A percentile compares a stretch with the other conserved stretches of the same genome.
These are phyloP conservation scores for Byasa hedistus DNA, from an alignment of 2,888 invertebrate species.

Conservation along the genomic window DNA sequence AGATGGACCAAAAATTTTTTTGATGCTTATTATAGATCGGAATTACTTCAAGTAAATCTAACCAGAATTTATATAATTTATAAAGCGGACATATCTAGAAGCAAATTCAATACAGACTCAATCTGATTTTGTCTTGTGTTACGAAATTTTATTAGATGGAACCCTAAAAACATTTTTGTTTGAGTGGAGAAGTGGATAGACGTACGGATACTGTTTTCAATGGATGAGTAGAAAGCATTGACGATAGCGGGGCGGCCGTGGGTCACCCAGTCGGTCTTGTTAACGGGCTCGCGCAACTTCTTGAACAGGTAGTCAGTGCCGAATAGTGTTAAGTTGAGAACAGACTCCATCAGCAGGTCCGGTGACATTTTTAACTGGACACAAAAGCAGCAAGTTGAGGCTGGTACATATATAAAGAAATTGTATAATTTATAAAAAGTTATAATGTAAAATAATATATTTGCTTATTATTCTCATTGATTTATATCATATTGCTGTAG, in stretches of 20 bases:
- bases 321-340: constrained; percentile 88
- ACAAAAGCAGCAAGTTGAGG: not conserved
- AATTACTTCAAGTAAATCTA: no score
- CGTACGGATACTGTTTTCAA: constrained; percentile 94
- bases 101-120: no score
- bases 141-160: no score
- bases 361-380: constrained; percentile 84
- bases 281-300: constrained; percentile 87
- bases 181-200: constrained; percentile 37
- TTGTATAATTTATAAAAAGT: no score
- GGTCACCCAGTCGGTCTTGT: constrained; percentile 92
- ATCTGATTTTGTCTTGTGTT: no score
- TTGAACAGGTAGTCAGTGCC: constrained; percentile 89
- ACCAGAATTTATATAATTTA: no score
- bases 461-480: no score
- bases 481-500: no score
- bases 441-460: no score
- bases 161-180: not conserved
- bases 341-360: constrained; percentile 86
- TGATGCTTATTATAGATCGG: no score
- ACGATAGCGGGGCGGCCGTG: constrained; percentile 92
- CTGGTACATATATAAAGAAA: no score
- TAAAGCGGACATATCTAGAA: no score
- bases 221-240: constrained; percentile 91
- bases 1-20: not conserved